Evolutionary conservation across 2,888 invertebrate genomes (phyloP), one percentile per base, ranked within the genome.

Genomic region (Yponomeuta malinellus): DNA sequence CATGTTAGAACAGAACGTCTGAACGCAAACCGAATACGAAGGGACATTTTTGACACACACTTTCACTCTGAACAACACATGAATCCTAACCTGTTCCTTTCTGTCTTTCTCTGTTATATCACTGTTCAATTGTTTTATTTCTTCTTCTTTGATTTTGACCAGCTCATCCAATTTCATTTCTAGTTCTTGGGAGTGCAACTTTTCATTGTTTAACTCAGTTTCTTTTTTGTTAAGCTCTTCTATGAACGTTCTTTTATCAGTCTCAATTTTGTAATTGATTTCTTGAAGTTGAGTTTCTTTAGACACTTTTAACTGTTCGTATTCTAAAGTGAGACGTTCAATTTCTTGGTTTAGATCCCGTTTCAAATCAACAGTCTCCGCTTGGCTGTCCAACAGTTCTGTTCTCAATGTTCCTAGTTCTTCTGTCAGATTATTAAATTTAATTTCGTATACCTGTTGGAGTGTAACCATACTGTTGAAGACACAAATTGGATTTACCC

Each of bases 61-160:
- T 69, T 37, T 68, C 71, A 74, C 73, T 72, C 72, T 33, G 33
- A 66, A 66, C 6, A 59, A 64, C 37, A 52, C 71, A 67, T 71
- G 73, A 71, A 48, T 48, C 82, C 89, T 85, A 82, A 91, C 90
- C 90, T 91, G 85, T 74, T 76, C 81, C 71, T 85, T 83, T 73
- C 74, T 82, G 71, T 86, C 83, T 82, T 77, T 88, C 71, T 84
- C 81, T 72, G 76, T 73, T 68, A 87, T 71, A 8, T 76, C 12
- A 70, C 73, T 71, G 63, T 80, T 79, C 76, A 83, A 73, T 65
- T 84, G 79, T 77, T 84, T 78, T 73, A 85, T 88, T 71, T 87
- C 85, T 75, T 86, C 85, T 29, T 74, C 73, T 72, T 78, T 83
- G 43, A 75, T 71, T 69, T 76, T 75, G 71, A 84, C 76, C 71